Percentiles rank a stretch among this genome's conserved stretches.
Conservation (phyloP, 2,113 vertebrate genomes). For the Oceanodroma tethys region DNA sequence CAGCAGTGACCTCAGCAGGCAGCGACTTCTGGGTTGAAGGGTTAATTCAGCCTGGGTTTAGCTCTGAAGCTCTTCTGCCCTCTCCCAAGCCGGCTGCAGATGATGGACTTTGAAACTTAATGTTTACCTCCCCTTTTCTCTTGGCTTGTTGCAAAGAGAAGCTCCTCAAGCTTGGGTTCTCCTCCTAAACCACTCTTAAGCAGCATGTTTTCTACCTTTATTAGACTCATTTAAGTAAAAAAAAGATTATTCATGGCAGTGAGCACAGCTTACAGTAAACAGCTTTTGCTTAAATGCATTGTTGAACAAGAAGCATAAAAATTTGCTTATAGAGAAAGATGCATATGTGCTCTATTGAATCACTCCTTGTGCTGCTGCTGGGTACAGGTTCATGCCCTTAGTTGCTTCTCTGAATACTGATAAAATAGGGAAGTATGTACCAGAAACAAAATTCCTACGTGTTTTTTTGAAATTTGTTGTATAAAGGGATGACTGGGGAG, state of each 20-base stretch:
- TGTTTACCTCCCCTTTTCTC: background rate
- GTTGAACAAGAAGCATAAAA: background rate
- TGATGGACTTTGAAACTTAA: background rate
- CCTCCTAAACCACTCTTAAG: background rate
- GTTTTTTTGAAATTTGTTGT: background rate
- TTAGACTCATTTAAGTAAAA: background rate
- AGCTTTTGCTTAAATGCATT: conserved; percentile 26
- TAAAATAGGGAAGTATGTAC: background rate
- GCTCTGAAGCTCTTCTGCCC: background rate
- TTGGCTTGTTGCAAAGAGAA: background rate
- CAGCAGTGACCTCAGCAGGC: background rate
- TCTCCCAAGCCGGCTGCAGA: background rate
- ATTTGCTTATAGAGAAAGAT: background rate
- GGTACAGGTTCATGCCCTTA: background rate
- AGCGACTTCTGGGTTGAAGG: background rate
- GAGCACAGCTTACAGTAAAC: background rate
- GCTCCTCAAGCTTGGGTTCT: background rate
- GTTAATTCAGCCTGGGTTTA: background rate
- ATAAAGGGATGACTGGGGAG: background rate
- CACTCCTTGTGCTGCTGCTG: background rate
- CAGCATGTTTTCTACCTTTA: background rate
- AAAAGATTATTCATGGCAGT: background rate
- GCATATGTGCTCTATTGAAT: background rate
- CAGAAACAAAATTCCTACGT: background rate
- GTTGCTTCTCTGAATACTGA: background rate